Evolutionary conservation across 2,888 invertebrate genomes (phyloP), one percentile per base, ranked within the genome.

Genomic region (Plebejus anna): DNA sequence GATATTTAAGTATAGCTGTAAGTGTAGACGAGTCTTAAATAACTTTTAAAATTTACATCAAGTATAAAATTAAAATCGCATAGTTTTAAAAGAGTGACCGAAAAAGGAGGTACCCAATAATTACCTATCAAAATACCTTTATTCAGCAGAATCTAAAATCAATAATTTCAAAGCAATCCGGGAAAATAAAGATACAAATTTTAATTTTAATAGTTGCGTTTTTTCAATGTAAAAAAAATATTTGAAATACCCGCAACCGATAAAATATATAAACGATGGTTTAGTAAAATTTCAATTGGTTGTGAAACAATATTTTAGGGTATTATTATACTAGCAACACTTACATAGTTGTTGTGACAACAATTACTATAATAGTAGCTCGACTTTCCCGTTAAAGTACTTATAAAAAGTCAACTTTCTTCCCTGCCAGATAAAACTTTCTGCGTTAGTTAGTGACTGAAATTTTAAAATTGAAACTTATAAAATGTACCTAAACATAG

Each of bases 11-110:
- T 55, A 38, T 70, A 76, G 47, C 47, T 57, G 36, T 36, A 70
- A 70, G 57, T 73, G 28, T 78, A 76, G 76, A 76, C 55, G 51
- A 66, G 11, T 75, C 28, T 75, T 55, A 72, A 72, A 72, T 72
- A 71, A 42, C 42, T 7, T 42, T 42, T 32, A 32, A 32, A 32
- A 66, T 61, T 28, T 57, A 28, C 22, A 22, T 9, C 9, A 61
- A 28, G 32, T 11, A 66, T 66, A 3, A 36, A 61, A 66, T 36
- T 13, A 36, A 13, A 7, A 36, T 36, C 13, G 32, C 16, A 55
- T 55, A 16, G 55, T 55, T 55, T 16, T 55, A 16, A 16, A 55
- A 55, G 47, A 42, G 1, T 42, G 42, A 11, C 47, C 47, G 47
- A 11, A 42, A 42, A 9, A 42, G 1, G 5, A 38, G 47, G 47